phyloP scores from a whole-genome alignment of 1,140 invertebrate species.

The Anastatus disparis region DNA sequence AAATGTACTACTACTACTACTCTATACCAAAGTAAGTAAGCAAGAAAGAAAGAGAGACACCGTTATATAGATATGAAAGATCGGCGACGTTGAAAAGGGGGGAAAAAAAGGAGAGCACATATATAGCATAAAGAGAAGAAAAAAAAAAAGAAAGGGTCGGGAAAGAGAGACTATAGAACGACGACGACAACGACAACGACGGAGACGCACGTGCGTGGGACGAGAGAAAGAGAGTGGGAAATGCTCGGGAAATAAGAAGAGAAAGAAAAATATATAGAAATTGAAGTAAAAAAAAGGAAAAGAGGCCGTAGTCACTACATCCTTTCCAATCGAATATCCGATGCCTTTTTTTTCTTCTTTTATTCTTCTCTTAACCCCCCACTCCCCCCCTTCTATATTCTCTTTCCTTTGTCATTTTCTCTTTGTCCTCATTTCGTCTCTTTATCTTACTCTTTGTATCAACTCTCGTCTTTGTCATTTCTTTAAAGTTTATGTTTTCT shows the following conservation, averaged over 20 bases:
- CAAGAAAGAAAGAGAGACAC: not conserved
- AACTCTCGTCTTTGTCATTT: not conserved
- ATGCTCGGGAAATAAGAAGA: conserved; percentile 55
- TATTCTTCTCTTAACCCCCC: conserved; percentile 39
- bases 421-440: conserved; percentile 57
- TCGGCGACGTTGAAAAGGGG: conserved; percentile 2
- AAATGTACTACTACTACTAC: too few species aligned
- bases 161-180: not conserved
- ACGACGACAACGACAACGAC: conserved; percentile 2
- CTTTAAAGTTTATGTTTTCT: too few species aligned
- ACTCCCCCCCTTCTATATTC: conserved; percentile 32
- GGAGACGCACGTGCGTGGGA: conserved; percentile 3
- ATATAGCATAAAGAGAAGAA: not conserved
- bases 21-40: too few species aligned
- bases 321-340: conserved; percentile 62
- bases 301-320: conserved; percentile 48
- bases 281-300: conserved; percentile 64
- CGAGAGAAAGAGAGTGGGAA: conserved; percentile 26
- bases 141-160: not conserved
- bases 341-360: conserved; percentile 39
- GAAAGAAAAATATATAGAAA: conserved; percentile 58
- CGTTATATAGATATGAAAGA: conserved; percentile 25
- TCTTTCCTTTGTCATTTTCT: conserved; percentile 61
- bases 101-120: conserved; percentile 33
- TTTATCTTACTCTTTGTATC: conserved; percentile 41